phyloP scores from a whole-genome alignment of 2,888 invertebrate genomes.

The Cotesia congregata region DNA sequence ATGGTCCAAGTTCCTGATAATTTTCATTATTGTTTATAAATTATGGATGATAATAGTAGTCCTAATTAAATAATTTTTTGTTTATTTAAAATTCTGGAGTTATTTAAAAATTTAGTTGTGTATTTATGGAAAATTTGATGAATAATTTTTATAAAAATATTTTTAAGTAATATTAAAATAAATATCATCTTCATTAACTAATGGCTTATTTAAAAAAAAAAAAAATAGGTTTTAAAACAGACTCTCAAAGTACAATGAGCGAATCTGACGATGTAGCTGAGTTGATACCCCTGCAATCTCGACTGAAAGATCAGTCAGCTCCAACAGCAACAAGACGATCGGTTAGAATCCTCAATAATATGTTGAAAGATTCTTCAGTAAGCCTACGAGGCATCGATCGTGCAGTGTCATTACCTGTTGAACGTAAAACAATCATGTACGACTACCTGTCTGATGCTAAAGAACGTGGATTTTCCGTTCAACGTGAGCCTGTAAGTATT shows the following conservation, averaged over 20 bases:
- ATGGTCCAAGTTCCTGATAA: no score
- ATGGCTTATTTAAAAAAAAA: no score
- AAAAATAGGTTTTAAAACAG: constrained; percentile 35
- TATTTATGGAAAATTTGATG: no score
- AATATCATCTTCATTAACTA: no score
- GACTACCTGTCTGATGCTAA: constrained; percentile 52
- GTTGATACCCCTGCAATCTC: constrained; percentile 55
- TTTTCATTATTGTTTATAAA: no score
- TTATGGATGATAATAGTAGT: no score
- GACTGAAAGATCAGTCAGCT: constrained; percentile 52
- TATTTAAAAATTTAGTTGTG: no score
- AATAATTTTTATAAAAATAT: no score
- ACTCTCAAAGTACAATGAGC: constrained; percentile 39
- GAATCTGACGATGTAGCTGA: constrained; percentile 49
- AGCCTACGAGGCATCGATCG: constrained; percentile 57
- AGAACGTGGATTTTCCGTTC: constrained; percentile 63
- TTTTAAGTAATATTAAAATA: no score
- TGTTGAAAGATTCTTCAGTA: constrained; percentile 54
- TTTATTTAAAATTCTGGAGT: no score
- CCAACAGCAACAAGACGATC: constrained; percentile 58
- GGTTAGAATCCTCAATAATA: constrained; percentile 54
- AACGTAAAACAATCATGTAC: constrained; percentile 55
- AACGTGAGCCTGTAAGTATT: constrained; percentile 59
- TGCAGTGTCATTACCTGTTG: constrained; percentile 64
- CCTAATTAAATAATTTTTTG: no score